Percentiles rank a stretch among this genome's conserved stretches.
Evolutionary conservation across 2,113 vertebrate species (phyloP).

Genomic region (Hippolais icterina): DNA sequence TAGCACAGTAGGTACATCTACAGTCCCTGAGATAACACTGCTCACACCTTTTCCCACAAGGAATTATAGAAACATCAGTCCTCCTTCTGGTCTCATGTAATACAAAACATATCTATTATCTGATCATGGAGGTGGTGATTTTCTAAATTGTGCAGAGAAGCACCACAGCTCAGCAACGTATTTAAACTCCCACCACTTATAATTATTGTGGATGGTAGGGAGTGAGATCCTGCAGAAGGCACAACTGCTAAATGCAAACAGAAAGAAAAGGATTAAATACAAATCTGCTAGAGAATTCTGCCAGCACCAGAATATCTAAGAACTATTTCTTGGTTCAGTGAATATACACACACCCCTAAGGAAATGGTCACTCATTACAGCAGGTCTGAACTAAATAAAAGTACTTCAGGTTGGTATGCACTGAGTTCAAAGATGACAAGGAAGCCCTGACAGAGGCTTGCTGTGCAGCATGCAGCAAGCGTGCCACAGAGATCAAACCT

Average conservation of each 20-base stretch:
- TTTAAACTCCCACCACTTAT: not conserved
- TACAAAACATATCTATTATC: not conserved
- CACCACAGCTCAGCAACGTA: not conserved
- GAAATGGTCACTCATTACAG: not conserved
- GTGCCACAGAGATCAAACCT: slow-evolving; percentile 43
- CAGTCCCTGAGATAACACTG: not conserved
- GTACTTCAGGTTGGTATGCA: not conserved
- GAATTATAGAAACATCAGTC: not conserved
- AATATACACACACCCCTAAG: not conserved
- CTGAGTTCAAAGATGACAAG: not conserved
- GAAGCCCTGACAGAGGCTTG: not conserved
- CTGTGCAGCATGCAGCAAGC: not conserved
- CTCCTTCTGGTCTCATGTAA: not conserved
- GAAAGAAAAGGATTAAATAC: not conserved
- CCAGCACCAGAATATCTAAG: not conserved
- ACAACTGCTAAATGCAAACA: not conserved
- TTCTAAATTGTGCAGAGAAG: not conserved
- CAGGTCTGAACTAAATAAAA: not conserved
- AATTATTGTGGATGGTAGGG: not conserved
- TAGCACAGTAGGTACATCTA: not conserved
- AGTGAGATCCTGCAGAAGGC: not conserved
- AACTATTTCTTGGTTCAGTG: not conserved
- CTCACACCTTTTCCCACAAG: not conserved
- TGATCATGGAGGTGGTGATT: not conserved
- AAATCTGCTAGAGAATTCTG: not conserved